Evolutionary conservation across 2,888 invertebrate genomes (phyloP), one percentile per base, ranked within the genome.

Genomic region (Mythimna lalbum): DNA sequence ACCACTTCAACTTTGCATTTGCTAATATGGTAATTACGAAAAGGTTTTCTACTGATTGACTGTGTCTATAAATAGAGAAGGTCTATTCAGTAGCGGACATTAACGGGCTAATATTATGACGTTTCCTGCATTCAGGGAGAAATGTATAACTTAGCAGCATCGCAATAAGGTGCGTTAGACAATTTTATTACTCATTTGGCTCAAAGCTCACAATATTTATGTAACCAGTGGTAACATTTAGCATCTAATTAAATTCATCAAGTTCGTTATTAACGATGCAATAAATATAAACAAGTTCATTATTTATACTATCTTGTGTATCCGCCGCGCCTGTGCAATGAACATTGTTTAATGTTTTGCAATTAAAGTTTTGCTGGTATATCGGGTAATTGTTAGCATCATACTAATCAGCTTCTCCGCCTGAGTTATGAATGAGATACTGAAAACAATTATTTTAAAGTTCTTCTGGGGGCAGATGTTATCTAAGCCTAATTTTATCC

Each of bases 211-310:
- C 70, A 66, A 67, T 80, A 83, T 84, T 84, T 80, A 83, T 84
- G 80, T 80, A 80, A 71, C 71, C 68, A 77, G 70, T 69, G 71
- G 83, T 78, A 85, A 81, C 73, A 80, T 85, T 83, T 78, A 80
- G 63, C 83, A 86, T 86, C 74, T 86, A 85, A 80, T 84, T 79
- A 78, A 81, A 84, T 84, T 76, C 86, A 86, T 84, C 78, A 82
- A 75, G 84, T 69, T 72, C 67, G 76, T 81, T 86, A 86, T 84
- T 79, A 82, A 86, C 81, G 78, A 74, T 71, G 76, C 73, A 72
- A 85, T 84, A 84, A 82, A 85, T 86, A 76, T 69, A 84, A 84
- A 81, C 87, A 77, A 80, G 84, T 81, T 84, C 85, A 86, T 86
- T 86, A 86, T 73, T 86, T 85, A 82, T 82, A 80, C 77, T 74